Conservation (phyloP, 1,140 invertebrate genomes). For the Yoshiicerus persimilis region DNA sequence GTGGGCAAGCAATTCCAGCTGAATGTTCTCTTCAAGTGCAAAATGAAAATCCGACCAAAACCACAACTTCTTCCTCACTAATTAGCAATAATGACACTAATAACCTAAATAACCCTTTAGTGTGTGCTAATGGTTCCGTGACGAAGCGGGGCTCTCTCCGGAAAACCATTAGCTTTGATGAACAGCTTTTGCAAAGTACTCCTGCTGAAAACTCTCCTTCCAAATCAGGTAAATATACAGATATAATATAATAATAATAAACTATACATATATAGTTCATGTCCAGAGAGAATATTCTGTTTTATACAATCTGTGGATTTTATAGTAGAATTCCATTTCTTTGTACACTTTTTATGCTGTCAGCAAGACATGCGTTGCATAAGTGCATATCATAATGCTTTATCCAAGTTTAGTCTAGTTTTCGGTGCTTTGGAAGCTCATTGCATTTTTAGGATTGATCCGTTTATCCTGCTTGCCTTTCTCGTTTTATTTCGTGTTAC, state of each 20-base stretch:
- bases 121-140: not conserved
- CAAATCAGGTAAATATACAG: slow-evolving; percentile 12
- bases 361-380: not conserved
- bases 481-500: not conserved
- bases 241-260: not conserved
- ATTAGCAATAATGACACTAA: slow-evolving; percentile 38
- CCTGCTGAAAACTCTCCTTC: not conserved
- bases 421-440: not conserved
- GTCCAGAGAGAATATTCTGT: not conserved
- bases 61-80: not conserved
- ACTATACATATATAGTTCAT: not conserved
- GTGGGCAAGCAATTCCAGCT: not conserved
- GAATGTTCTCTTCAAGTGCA: not conserved
- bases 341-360: too few species aligned
- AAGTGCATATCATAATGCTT: not conserved
- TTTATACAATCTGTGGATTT: not conserved
- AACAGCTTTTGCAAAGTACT: slow-evolving; percentile 24
- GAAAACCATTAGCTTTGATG: slow-evolving; percentile 38
- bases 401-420: not conserved
- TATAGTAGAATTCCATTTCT: too few species aligned
- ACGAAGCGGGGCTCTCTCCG: not conserved
- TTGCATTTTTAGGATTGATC: not conserved
- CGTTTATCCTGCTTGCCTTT: not conserved
- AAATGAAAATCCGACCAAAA: not conserved
- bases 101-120: slow-evolving; percentile 18